These are phyloP conservation scores for Bucorvus abyssinicus DNA, from an alignment of 2,797 vertebrate genomes.

Conservation along the genomic window DNA sequence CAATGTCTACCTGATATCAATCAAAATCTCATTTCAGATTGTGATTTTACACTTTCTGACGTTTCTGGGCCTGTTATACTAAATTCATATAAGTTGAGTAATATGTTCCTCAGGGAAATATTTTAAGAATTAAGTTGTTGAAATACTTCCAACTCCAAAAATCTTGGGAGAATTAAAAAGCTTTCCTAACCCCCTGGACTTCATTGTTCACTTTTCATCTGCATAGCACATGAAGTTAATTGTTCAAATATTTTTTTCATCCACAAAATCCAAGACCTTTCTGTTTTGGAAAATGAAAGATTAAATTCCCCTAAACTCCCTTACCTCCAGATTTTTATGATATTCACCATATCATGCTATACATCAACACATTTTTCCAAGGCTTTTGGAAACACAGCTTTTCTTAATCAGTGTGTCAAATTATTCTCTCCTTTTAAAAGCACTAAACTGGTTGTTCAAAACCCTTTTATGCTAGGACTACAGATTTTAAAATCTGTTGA, in stretches of 20 bases:
- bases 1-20: not conserved
- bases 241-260: not conserved
- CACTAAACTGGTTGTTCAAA: not conserved
- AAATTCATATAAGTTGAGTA: fast-evolving
- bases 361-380: not conserved
- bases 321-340: not conserved
- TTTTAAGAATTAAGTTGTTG: not conserved
- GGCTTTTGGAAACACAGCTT: not conserved
- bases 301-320: not conserved
- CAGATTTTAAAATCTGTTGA: not conserved
- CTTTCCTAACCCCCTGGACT: not conserved
- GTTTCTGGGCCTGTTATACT: not conserved
- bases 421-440: not conserved
- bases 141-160: not conserved
- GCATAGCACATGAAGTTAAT: not conserved
- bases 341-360: not conserved
- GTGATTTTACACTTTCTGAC: not conserved
- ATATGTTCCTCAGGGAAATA: not conserved
- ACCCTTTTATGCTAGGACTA: not conserved
- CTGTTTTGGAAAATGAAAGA: not conserved
- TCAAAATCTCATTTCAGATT: not conserved
- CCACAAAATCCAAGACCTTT: not conserved
- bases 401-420: not conserved
- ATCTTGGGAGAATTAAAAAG: not conserved
- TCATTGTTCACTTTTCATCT: not conserved